A percentile compares a stretch with the other conserved stretches of the same genome.
Conservation (phyloP, 2,888 invertebrate species). For the Acronicta aceris region DNA sequence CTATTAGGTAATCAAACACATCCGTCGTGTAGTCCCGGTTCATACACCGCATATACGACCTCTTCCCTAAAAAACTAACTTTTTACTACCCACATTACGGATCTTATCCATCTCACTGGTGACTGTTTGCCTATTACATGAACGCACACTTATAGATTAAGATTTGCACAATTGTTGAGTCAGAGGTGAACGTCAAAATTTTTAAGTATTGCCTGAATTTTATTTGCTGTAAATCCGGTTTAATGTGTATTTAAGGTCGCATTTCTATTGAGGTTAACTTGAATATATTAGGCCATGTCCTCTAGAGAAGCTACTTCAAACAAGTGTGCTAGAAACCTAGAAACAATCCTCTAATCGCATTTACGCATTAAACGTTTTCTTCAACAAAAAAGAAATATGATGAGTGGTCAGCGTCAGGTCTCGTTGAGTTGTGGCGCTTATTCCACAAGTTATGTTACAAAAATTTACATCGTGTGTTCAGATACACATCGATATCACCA, state of each 20-base stretch:
- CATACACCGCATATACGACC: constrained; percentile 62
- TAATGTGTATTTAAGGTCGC: not conserved
- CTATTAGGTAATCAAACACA: constrained; percentile 68
- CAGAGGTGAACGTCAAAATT: constrained; percentile 20
- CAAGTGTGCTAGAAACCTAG: no score
- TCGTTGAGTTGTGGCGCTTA: no score
- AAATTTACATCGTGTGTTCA: no score
- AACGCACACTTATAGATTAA: not conserved
- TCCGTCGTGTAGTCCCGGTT: constrained; percentile 67
- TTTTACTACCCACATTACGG: constrained; percentile 10
- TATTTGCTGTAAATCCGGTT: constrained; percentile 18
- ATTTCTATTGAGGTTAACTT: not conserved
- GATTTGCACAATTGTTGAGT: constrained; percentile 27
- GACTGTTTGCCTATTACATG: not conserved
- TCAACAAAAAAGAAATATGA: no score
- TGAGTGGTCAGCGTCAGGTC: no score
- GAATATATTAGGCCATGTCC: no score
- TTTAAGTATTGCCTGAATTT: constrained; percentile 30
- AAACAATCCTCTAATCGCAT: no score
- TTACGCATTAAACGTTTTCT: no score
- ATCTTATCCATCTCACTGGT: constrained; percentile 24
- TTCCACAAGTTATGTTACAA: no score
- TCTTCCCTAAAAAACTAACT: constrained; percentile 61
- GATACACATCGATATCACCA: no score
- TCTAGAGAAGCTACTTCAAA: no score